phyloP scores from a whole-genome alignment of 2,113 vertebrate genomes.

The Hippocampus zosterae region DNA sequence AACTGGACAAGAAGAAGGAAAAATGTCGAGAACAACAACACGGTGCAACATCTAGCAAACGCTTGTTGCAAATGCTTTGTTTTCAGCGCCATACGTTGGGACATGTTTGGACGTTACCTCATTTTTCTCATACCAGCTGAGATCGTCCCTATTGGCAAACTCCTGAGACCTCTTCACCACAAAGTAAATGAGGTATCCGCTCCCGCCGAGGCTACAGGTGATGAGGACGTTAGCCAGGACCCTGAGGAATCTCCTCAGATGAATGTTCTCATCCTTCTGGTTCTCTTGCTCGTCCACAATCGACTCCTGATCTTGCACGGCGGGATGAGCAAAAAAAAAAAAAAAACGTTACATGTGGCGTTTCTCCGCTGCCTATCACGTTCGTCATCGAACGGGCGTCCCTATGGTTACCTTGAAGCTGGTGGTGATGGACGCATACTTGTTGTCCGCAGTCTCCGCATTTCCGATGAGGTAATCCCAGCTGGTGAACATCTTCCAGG shows the following conservation, averaged over 20 bases:
- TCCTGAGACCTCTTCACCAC: conserved; percentile 96
- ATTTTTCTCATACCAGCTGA: conserved; percentile 97
- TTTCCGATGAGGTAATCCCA: conserved; percentile 99
- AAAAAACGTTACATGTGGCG: background rate
- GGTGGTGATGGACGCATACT: conserved; percentile 94
- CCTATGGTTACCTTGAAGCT: conserved; percentile 87
- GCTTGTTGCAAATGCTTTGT: too few relatives aligned
- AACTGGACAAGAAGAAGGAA: conserved; percentile 42
- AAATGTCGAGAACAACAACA: background rate
- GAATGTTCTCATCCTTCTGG: conserved; percentile 96
- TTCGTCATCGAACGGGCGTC: background rate
- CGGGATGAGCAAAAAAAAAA: background rate
- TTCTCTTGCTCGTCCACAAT: conserved; percentile 98
- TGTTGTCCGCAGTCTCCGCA: conserved; percentile 94
- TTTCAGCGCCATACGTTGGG: too few relatives aligned
- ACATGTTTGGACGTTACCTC: conserved; percentile 75
- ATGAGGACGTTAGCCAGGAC: conserved; percentile 91
- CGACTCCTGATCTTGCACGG: conserved; percentile 79
- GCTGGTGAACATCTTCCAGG: conserved; percentile 99
- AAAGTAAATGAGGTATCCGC: conserved; percentile 97
- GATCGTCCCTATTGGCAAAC: conserved; percentile 83
- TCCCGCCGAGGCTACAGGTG: conserved; percentile 91
- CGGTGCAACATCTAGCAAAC: too few relatives aligned
- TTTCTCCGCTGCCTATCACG: background rate
- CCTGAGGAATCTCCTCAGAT: conserved; percentile 88